Evolutionary conservation across 2,797 vertebrate genomes (phyloP).

Genomic region (Agapornis canus): DNA sequence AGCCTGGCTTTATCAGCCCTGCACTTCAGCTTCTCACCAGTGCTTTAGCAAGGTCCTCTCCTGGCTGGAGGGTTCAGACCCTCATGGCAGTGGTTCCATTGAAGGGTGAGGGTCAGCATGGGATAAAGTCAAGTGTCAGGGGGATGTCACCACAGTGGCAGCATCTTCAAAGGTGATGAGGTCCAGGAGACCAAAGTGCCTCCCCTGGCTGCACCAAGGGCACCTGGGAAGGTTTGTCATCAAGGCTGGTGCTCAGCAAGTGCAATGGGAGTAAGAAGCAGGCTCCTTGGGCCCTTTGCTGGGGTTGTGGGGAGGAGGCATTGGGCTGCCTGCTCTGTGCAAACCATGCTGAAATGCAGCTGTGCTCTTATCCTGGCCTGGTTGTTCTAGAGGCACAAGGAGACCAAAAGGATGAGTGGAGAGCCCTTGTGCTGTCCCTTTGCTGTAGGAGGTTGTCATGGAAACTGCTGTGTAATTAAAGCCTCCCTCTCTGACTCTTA

Average conservation of each 20-base stretch:
- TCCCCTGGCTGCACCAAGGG: not conserved
- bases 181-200: not conserved
- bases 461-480: not conserved
- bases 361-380: not conserved
- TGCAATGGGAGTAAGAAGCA: not conserved
- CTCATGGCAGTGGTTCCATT: too few relatives aligned
- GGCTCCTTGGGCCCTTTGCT: not conserved
- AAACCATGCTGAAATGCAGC: not conserved
- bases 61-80: not conserved
- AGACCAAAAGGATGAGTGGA: not conserved
- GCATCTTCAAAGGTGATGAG: not conserved
- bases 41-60: not conserved
- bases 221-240: not conserved
- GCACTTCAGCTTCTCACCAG: not conserved
- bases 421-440: not conserved
- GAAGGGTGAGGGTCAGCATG: not conserved
- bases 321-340: not conserved
- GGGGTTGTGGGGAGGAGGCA: not conserved
- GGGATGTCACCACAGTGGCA: accelerated
- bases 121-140: not conserved
- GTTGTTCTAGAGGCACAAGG: not conserved
- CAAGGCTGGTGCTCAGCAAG: not conserved
- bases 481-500: not conserved
- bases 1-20: not conserved
- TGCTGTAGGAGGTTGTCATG: conserved; percentile 9